Evolutionary conservation across 2,797 vertebrate genomes (phyloP), one percentile per base, ranked within the genome.

Genomic region (Apodemus agrarius): DNA sequence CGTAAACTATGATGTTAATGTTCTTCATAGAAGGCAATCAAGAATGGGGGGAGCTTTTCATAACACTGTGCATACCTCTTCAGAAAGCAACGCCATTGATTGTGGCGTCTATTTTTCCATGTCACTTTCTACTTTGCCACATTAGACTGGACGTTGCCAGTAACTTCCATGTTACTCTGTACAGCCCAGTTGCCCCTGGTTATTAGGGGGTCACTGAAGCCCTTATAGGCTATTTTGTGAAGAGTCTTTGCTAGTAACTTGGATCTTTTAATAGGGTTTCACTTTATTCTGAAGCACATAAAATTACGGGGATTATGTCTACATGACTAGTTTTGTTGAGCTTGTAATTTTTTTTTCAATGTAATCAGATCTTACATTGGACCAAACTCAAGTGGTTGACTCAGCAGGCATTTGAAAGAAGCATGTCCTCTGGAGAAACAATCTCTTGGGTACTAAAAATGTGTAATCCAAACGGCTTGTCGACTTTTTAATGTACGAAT

Each of bases 281-380:
- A 7, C 7, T 67, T 85, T 57, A 63, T 69, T 95, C 34, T 61
- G 81, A 83, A n/a, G n/a, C 10, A 31, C 52, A 26, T 76, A 69
- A 29, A 69, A 80, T 52, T 59, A 92, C 0, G 26, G 12, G 3
- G 37, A 67, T 88, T 81, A 40, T 52, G 17, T 75, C n/a, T 94
- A 43, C 6, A 65, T 29, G 37, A 61, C 26, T 21, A 16, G 21
- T 14, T 94, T 76, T 63, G 19, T 65, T 91, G 81, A 94, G 92
- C 65, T 43, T 84, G n/a, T 49, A 14, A 72, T 63, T 96, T 92
- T 63, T 63, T n/a, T 83, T 54, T 26, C 69, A 37, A 22, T 31
- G 72, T 67, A 81, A 63, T 91, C 69, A 83, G 46, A 93, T 93
- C 86, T 89, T 75, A 67, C 46, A 67, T 22, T 61, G 76, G 10